Evolutionary conservation across 2,797 vertebrate species (phyloP).

Genomic region (Sebastes flavidus): DNA sequence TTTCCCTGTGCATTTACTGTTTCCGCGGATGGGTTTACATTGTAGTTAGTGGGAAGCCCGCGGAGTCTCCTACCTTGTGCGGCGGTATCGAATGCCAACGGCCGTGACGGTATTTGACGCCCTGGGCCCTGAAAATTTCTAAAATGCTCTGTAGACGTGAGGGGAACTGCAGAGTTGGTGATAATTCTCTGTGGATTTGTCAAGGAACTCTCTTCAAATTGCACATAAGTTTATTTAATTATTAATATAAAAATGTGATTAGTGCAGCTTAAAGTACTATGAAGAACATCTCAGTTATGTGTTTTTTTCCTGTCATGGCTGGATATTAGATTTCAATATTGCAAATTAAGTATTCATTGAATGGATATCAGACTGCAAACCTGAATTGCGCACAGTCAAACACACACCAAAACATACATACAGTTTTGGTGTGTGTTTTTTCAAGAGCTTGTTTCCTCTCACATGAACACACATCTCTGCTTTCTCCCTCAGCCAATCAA

Average conservation of each 20-base stretch:
- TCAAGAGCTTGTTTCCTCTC: conserved; percentile 13
- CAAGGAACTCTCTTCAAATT: background rate
- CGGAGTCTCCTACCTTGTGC: no score
- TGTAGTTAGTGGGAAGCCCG: no score
- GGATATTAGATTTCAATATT: background rate
- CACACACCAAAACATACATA: background rate
- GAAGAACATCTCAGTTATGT: background rate
- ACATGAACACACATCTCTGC: conserved; percentile 1
- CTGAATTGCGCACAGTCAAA: conserved; percentile 5
- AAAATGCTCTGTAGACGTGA: background rate
- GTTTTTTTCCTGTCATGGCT: background rate
- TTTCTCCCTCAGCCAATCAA: conserved; percentile 10
- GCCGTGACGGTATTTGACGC: no score
- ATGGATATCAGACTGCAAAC: background rate
- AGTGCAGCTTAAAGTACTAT: background rate
- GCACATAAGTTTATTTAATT: background rate
- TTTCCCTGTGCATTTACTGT: no score
- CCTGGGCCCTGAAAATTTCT: background rate
- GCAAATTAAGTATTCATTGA: background rate
- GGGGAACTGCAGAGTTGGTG: background rate
- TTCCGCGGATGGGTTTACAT: no score
- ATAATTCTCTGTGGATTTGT: background rate
- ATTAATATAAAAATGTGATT: background rate
- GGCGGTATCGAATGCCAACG: no score
- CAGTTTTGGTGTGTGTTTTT: background rate